Conservation (phyloP, 1,140 invertebrate species). For the Drosophila orena region DNA sequence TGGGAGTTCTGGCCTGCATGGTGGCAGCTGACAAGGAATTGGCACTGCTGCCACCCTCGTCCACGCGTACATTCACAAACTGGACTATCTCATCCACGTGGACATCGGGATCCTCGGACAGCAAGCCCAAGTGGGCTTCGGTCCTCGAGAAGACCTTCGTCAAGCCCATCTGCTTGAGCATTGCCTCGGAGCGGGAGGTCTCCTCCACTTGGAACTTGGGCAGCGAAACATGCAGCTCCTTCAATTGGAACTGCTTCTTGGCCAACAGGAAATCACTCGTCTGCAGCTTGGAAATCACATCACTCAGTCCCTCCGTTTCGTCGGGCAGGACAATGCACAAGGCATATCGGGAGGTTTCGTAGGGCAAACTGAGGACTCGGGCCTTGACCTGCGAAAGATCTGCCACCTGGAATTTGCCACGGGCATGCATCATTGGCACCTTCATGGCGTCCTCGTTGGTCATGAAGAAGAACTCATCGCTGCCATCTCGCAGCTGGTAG, state of each 20-base stretch:
- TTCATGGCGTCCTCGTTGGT: slow-evolving; percentile 86
- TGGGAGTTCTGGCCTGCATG: slow-evolving; percentile 52
- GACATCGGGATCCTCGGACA: slow-evolving; percentile 85
- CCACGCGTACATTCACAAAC: slow-evolving; percentile 87
- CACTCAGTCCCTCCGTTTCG: slow-evolving; percentile 85
- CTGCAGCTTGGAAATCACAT: slow-evolving; percentile 69
- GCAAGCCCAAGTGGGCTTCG: slow-evolving; percentile 86
- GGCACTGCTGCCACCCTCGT: slow-evolving; percentile 84
- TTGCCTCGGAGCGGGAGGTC: slow-evolving; percentile 76
- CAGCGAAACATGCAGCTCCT: slow-evolving; percentile 68
- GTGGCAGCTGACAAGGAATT: slow-evolving; percentile 64
- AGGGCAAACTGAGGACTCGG: slow-evolving; percentile 87
- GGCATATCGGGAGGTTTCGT: slow-evolving; percentile 87
- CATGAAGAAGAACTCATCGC: slow-evolving; percentile 86
- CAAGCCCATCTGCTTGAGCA: slow-evolving; percentile 85
- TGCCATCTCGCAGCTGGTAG: slow-evolving; percentile 72
- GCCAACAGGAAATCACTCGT: slow-evolving; percentile 62
- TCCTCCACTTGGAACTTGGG: slow-evolving; percentile 81
- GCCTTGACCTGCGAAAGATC: slow-evolving; percentile 86
- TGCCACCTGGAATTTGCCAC: slow-evolving; percentile 86
- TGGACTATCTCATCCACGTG: slow-evolving; percentile 88
- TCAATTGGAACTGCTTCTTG: slow-evolving; percentile 50
- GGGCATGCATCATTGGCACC: slow-evolving; percentile 86
- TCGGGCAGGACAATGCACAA: slow-evolving; percentile 86
- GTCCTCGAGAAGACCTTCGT: slow-evolving; percentile 86